phyloP scores from a whole-genome alignment of 2,797 vertebrate genomes.

The Poeciliopsis gracilis region DNA sequence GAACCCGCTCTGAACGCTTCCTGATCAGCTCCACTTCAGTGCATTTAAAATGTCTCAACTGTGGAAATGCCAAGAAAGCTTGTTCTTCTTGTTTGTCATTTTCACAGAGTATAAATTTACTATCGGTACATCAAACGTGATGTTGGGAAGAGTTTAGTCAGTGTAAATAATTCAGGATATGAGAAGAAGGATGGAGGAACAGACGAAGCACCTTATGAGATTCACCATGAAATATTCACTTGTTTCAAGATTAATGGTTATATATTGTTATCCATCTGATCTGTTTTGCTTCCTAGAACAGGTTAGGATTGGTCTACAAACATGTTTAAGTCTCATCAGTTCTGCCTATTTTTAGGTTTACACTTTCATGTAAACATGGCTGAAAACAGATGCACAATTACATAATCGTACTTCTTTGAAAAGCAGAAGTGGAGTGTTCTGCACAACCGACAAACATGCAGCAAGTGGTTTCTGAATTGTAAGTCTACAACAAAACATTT shows the following conservation, averaged over 20 bases:
- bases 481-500: too few relatives aligned
- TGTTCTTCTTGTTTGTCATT: not conserved
- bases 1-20: not conserved
- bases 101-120: not conserved
- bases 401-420: too few relatives aligned
- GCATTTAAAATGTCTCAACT: not conserved
- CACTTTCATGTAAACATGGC: too few relatives aligned
- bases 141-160: not conserved
- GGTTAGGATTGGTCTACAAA: not conserved
- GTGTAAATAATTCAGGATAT: too few relatives aligned
- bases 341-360: too few relatives aligned
- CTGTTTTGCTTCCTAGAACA: too few relatives aligned
- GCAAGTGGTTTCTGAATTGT: too few relatives aligned
- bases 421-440: too few relatives aligned
- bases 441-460: not conserved
- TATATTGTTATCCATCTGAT: not conserved
- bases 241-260: not conserved
- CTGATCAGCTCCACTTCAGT: not conserved
- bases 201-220: not conserved
- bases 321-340: too few relatives aligned
- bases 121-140: not conserved
- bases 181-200: not conserved
- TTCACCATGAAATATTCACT: not conserved
- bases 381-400: too few relatives aligned
- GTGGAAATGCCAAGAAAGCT: not conserved